These are phyloP conservation scores for Drosophila parthenogenetica DNA, from an alignment of 2,888 invertebrate species.

Conservation along the genomic window DNA sequence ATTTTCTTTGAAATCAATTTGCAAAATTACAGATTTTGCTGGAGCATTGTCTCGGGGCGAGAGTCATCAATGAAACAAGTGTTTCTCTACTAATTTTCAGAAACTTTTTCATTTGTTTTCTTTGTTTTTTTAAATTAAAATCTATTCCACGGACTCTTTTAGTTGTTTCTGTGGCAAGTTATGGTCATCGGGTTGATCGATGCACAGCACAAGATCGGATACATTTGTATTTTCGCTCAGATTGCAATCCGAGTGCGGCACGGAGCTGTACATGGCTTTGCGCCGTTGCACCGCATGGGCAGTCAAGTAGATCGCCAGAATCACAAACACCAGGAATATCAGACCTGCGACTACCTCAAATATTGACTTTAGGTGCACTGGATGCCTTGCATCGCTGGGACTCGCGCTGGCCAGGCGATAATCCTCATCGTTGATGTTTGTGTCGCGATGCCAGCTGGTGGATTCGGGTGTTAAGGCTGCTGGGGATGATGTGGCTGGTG, in stretches of 20 bases:
- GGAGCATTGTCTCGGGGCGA: conserved; percentile 57
- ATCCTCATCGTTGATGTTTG: conserved; percentile 29
- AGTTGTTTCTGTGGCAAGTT: conserved; percentile 19
- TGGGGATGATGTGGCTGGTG: conserved; percentile 49
- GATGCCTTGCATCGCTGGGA: neutral
- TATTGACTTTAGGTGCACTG: no score
- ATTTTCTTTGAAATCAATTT: conserved; percentile 23
- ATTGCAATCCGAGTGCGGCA: conserved; percentile 80
- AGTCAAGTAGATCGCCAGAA: neutral
- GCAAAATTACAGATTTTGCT: conserved; percentile 42
- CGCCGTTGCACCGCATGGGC: conserved; percentile 24
- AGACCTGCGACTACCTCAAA: no score
- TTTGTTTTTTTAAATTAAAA: neutral
- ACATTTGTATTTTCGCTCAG: conserved; percentile 56
- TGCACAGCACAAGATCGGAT: conserved; percentile 30
- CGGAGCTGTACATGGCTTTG: conserved; percentile 66
- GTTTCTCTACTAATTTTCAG: neutral
- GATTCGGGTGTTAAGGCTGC: conserved; percentile 58
- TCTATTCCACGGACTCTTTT: conserved; percentile 38
- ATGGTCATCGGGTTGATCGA: conserved; percentile 6
- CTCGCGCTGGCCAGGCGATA: conserved; percentile 38
- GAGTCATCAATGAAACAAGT: conserved; percentile 16
- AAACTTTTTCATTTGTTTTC: neutral
- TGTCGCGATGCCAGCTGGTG: conserved; percentile 54
- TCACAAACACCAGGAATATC: neutral